Base-by-base conservation (phyloP, 1,140 invertebrate genomes). In the Pseudomyrmex sp. region DNA sequence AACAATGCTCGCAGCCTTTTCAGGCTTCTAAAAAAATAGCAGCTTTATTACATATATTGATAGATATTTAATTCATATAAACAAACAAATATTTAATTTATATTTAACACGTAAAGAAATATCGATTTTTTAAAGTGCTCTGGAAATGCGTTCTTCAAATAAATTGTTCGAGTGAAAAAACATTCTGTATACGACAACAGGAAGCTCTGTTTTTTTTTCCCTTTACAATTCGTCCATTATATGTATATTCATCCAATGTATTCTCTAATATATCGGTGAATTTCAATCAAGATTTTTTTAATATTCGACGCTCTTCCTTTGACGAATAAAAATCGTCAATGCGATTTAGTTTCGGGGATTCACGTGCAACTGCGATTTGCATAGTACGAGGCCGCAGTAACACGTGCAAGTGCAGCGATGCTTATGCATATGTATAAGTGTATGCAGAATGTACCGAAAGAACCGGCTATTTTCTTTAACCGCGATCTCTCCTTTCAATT, bases 351-450 rank as follows among this genome's bases (percentile, higher is more conserved):
- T 87, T 80, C 68, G 15, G 68, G 35, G 69, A 68, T 82, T 54
- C 73, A 79, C 73, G 52, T 72, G 56, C 23, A 26, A 9, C 46
- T 65, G 56, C 20, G 83, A 90, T 91, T 90, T 91, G 85, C 89
- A 91, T 88, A 88, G 87, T 84, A 90, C 87, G 84, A 89, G 83
- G 73, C 69, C 72, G 52, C 82, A 23, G 73, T 82, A 87, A 91
- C 89, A 88, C 83, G 84, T 90, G 83, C 85, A 70, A 85, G 59
- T 52, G 15, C 35, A 12, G 68, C 65, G 48, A 68, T 85, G 54
- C 85, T 90, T 85, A 87, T 91, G 88, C 82, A 91, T 91, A 92
- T 91, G 87, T 84, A 91, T 90, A 58, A 77, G 26, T 73, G 65
- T 83, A 59, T 88, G 69, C 87, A 50, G 58, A 4, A 35, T 70